These are phyloP conservation scores for Apogon hyalosoma DNA, from an alignment of 2,797 vertebrate species.

Conservation along the genomic window DNA sequence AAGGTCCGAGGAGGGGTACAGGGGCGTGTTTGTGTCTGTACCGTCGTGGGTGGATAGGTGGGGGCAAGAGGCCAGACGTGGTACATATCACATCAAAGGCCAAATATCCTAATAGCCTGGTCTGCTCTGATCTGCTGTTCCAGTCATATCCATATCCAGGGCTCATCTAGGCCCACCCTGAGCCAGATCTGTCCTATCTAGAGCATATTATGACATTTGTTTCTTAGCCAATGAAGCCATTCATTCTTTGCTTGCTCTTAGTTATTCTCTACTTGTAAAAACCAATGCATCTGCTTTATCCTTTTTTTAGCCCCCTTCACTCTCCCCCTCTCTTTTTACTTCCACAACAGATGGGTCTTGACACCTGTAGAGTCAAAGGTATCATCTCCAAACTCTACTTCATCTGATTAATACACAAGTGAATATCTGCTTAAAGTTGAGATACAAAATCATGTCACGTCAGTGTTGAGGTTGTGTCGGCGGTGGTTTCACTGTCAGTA, in stretches of 20 bases:
- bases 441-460: background rate
- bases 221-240: slow-evolving; percentile 1
- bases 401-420: background rate
- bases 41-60: slow-evolving; percentile 45
- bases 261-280: slow-evolving; percentile 6
- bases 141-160: slow-evolving; percentile 57
- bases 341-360: slow-evolving; percentile 30
- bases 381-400: background rate
- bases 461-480: background rate
- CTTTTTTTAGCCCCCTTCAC: background rate
- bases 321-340: slow-evolving; percentile 1
- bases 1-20: slow-evolving; percentile 50
- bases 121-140: slow-evolving; percentile 62
- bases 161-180: slow-evolving; percentile 23
- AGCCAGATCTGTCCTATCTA: slow-evolving; percentile 30
- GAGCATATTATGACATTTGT: slow-evolving; percentile 11
- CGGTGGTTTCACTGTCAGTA: slow-evolving; percentile 9
- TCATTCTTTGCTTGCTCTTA: background rate
- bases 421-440: background rate
- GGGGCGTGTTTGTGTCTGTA: slow-evolving; percentile 66
- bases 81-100: slow-evolving; percentile 67
- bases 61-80: slow-evolving; percentile 57
- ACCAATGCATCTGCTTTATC: slow-evolving; percentile 11
- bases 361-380: slow-evolving; percentile 70
- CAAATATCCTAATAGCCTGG: slow-evolving; percentile 70